Evolutionary conservation across 1,140 invertebrate species (phyloP).

Genomic region (Philotrypesis tridentata): DNA sequence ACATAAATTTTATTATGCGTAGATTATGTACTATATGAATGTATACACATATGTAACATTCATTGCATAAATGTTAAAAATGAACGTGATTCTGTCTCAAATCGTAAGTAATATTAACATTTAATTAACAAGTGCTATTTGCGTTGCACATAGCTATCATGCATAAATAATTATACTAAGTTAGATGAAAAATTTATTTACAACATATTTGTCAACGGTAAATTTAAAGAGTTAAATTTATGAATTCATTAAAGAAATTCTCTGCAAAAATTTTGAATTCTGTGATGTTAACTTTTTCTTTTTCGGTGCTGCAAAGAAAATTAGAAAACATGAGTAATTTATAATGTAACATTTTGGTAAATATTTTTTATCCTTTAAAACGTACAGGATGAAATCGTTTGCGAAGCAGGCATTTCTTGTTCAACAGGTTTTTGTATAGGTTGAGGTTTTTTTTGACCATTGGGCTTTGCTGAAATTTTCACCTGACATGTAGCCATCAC

Average conservation of each 20-base stretch:
- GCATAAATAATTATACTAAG: background rate
- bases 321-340: background rate
- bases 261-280: conserved; percentile 18
- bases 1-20: too few relatives aligned
- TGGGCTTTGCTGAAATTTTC: conserved; percentile 23
- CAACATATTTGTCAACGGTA: background rate
- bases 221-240: background rate
- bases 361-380: background rate
- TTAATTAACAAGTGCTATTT: too few relatives aligned
- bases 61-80: too few relatives aligned
- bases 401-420: background rate
- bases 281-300: background rate
- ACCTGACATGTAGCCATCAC: conserved; percentile 22
- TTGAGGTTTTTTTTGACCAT: background rate
- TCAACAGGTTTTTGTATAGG: conserved; percentile 11
- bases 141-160: background rate
- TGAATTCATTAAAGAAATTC: background rate
- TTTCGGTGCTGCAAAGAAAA: conserved; percentile 21
- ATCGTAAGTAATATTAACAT: too few relatives aligned
- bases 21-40: too few relatives aligned
- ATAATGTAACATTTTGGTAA: background rate
- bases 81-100: too few relatives aligned
- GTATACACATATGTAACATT: too few relatives aligned
- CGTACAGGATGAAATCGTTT: conserved; percentile 10
- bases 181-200: background rate